Conservation (phyloP, 2,888 invertebrate species). For the Ariolimax columbianus region DNA sequence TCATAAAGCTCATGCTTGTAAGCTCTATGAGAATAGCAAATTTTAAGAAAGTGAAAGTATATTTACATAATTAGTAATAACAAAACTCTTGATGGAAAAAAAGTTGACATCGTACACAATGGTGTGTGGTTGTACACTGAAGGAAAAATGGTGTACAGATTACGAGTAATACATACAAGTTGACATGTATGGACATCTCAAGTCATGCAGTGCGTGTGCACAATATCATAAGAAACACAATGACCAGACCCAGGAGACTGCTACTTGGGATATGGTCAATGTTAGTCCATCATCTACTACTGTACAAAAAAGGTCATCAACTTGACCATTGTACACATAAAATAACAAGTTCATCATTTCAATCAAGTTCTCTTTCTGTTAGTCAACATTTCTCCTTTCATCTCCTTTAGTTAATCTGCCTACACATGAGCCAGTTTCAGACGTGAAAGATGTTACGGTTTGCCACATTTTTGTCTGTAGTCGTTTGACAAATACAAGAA, state of each 20-base stretch:
- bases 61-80: too few species aligned
- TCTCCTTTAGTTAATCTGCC: neutral
- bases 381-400: neutral
- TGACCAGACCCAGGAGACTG: neutral
- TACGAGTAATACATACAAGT: too few species aligned
- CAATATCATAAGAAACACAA: neutral
- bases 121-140: too few species aligned
- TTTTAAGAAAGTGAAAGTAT: too few species aligned
- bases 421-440: neutral
- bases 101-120: too few species aligned
- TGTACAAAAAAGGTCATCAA: neutral
- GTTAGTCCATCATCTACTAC: neutral
- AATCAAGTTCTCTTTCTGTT: neutral
- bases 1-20: too few species aligned
- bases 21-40: too few species aligned
- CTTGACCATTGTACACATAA: neutral
- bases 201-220: too few species aligned
- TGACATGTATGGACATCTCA: too few species aligned
- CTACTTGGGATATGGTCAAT: neutral
- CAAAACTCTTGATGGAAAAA: too few species aligned
- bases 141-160: too few species aligned
- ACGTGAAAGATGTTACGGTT: neutral
- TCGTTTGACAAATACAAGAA: conserved; percentile 16
- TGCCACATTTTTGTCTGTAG: neutral
- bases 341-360: neutral